Conservation (phyloP, 35 echinoderm and acorn worm species). For the Ptychodera flava region DNA sequence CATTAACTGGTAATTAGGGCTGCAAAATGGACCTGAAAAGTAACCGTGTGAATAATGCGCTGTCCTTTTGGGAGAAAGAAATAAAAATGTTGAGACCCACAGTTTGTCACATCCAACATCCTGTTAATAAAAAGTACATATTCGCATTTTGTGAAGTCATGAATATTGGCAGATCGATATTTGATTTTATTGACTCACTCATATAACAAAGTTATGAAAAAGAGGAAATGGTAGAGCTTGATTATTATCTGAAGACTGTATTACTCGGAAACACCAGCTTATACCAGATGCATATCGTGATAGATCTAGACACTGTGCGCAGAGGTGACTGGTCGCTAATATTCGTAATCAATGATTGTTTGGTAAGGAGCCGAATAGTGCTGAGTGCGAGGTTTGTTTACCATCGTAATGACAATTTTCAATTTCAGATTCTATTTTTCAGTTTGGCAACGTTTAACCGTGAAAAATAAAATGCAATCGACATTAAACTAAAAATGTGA, state of each 20-base stretch:
- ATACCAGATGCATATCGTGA: background rate
- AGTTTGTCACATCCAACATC: too few relatives aligned
- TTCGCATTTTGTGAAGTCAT: background rate
- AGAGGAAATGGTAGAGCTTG: background rate
- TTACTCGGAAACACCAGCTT: background rate
- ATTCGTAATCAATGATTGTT: too few relatives aligned
- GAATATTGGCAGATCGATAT: background rate
- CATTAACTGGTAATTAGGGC: background rate
- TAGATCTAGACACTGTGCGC: background rate
- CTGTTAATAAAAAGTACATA: too few relatives aligned
- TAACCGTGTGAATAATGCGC: background rate
- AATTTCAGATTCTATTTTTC: too few relatives aligned
- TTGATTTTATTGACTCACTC: background rate
- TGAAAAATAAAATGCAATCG: too few relatives aligned
- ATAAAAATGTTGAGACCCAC: too few relatives aligned
- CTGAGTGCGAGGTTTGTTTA: too few relatives aligned
- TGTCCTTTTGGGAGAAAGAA: background rate
- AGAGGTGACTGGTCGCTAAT: too few relatives aligned
- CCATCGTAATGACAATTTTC: too few relatives aligned
- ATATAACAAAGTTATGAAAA: background rate
- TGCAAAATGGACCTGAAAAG: background rate
- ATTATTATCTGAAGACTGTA: background rate
- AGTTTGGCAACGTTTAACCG: too few relatives aligned
- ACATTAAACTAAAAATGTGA: too few relatives aligned
- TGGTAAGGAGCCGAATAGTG: too few relatives aligned